A percentile compares a stretch with the other conserved stretches of the same genome.
phyloP scores from a whole-genome alignment of 1,140 invertebrate species.

The Conopomorpha cramerella region DNA sequence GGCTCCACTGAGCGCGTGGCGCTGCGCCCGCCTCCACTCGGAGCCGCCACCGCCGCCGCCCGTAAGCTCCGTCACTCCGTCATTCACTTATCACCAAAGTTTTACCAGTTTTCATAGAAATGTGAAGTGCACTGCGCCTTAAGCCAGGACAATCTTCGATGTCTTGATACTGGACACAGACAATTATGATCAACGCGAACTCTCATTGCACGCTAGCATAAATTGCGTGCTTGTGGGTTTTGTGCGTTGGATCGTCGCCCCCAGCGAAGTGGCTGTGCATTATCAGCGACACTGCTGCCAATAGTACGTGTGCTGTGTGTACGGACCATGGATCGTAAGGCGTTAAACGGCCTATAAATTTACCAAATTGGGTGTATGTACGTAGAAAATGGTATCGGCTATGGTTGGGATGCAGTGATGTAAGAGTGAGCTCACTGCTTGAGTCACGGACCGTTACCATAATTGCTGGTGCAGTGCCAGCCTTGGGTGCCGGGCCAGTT shows the following conservation, averaged over 20 bases:
- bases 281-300: conserved; percentile 5
- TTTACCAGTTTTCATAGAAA: no score
- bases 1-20: conserved; percentile 1
- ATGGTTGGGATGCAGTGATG: conserved; percentile 13
- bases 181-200: conserved; percentile 8
- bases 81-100: no score
- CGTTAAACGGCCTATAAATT: conserved; percentile 10
- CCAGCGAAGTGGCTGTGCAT: conserved; percentile 5
- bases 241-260: no score
- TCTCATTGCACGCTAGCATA: no score
- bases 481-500: no score
- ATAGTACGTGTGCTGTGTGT: no score
- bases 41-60: neutral
- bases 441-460: no score
- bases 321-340: neutral
- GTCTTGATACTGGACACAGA: neutral
- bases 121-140: no score
- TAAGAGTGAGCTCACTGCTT: conserved; percentile 19
- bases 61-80: neutral
- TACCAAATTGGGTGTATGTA: conserved; percentile 6
- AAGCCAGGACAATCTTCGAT: neutral
- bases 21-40: neutral
- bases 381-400: conserved; percentile 8
- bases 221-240: no score
- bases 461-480: no score